Evolutionary conservation across 2,113 vertebrate species (phyloP).

Genomic region (Antigone vipio): DNA sequence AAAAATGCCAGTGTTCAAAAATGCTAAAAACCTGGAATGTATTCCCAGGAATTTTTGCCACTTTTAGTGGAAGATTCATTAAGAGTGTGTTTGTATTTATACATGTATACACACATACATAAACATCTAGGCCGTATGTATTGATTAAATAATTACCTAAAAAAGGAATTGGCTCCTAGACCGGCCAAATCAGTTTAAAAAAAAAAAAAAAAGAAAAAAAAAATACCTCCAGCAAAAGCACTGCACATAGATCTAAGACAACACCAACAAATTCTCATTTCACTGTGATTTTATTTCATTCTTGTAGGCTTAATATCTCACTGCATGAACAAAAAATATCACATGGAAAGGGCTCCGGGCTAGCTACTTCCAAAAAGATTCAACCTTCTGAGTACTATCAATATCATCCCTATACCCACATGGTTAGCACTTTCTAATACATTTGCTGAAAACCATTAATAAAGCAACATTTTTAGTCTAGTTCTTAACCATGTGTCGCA

Average conservation of each 20-base stretch:
- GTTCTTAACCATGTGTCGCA: conserved; percentile 76
- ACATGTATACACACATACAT: background rate
- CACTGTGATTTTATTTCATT: conserved; percentile 70
- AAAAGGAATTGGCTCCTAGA: background rate
- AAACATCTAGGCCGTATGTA: background rate
- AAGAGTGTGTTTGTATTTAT: background rate
- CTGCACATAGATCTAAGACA: conserved; percentile 49
- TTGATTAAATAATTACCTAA: conserved; percentile 32
- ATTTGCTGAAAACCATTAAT: conserved; percentile 76
- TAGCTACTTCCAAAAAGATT: conserved; percentile 72
- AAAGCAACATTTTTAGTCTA: conserved; percentile 77
- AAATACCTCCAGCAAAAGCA: background rate
- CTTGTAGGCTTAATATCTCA: conserved; percentile 69
- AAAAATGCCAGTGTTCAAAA: background rate
- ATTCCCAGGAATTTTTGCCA: background rate
- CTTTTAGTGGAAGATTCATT: background rate
- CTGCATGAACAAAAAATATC: conserved; percentile 75
- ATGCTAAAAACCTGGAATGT: background rate
- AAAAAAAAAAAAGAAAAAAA: background rate
- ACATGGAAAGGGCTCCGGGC: conserved; percentile 67
- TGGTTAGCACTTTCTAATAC: conserved; percentile 78
- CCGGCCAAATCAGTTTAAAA: background rate
- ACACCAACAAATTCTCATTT: conserved; percentile 64
- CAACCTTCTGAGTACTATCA: conserved; percentile 75
- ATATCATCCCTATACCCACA: conserved; percentile 74